Evolutionary conservation across 92 coral and sea anemone species (phyloP).

Genomic region (Zoanthus solanderi): DNA sequence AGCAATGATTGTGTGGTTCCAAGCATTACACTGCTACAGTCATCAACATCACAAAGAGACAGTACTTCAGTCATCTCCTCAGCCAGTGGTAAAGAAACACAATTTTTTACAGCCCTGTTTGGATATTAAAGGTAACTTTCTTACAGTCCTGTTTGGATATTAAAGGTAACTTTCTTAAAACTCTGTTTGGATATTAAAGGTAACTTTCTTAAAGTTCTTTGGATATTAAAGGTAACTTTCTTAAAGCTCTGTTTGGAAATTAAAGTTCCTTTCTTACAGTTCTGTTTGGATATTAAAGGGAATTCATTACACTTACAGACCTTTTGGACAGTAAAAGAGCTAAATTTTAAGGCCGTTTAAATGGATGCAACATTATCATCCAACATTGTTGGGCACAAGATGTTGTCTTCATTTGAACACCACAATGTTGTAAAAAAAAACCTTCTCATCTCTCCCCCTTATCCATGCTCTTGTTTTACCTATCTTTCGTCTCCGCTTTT

Average conservation of each 20-base stretch:
- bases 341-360: no score
- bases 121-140: not conserved
- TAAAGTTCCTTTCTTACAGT: not conserved
- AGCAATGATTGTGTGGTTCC: constrained; percentile 35
- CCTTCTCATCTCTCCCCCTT: no score
- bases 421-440: no score
- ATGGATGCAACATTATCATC: not conserved
- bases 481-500: no score
- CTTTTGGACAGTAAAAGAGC: no score
- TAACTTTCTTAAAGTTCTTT: no score
- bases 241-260: not conserved
- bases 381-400: no score
- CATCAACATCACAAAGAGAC: not conserved
- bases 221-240: no score
- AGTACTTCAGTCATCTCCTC: not conserved
- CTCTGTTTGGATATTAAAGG: not conserved
- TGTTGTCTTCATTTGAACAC: no score
- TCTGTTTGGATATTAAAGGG: not conserved
- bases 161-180: not conserved
- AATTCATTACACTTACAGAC: no score
- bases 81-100: not conserved
- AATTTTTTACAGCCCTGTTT: not conserved
- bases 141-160: not conserved
- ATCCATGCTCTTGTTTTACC: no score
- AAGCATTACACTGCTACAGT: constrained; percentile 14